Conservation (phyloP, 2,797 vertebrate species). For the Sus cebifrons region DNA sequence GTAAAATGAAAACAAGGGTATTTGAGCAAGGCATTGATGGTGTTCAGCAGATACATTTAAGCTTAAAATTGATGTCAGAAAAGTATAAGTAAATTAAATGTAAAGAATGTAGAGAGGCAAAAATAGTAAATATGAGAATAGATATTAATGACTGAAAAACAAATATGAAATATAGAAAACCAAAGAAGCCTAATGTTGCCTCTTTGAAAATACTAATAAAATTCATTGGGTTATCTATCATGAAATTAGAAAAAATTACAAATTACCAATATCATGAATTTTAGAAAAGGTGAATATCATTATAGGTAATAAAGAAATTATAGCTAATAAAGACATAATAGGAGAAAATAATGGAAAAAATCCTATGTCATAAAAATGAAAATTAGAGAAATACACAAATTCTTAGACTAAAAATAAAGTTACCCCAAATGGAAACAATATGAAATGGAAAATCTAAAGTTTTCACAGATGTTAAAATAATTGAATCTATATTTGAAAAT, state of each 20-base stretch:
- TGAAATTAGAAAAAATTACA: not conserved
- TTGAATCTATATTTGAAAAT: not conserved
- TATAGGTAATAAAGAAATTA: not conserved
- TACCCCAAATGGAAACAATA: not conserved
- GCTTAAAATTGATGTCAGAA: slow-evolving; percentile 27
- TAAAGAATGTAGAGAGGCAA: not conserved
- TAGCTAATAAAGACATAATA: not conserved
- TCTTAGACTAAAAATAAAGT: not conserved
- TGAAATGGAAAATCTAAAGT: slow-evolving; percentile 3
- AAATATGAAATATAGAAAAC: not conserved
- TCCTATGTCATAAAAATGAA: not conserved
- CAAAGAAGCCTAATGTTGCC: not conserved
- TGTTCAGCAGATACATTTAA: not conserved
- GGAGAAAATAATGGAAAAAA: not conserved
- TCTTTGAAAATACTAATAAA: not conserved
- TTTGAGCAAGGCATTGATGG: not conserved
- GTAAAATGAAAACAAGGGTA: not conserved
- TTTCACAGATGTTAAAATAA: not conserved
- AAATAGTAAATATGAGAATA: slow-evolving; percentile 6
- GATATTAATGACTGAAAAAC: not conserved
- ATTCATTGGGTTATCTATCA: slow-evolving; percentile 16
- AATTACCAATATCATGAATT: not conserved
- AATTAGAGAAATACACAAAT: not conserved
- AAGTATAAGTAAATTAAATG: slow-evolving; percentile 3
- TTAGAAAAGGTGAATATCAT: not conserved